Percentiles rank a stretch among this genome's conserved stretches.
phyloP scores from a whole-genome alignment of 2,888 invertebrate genomes.

The Trichopoda pennipes region DNA sequence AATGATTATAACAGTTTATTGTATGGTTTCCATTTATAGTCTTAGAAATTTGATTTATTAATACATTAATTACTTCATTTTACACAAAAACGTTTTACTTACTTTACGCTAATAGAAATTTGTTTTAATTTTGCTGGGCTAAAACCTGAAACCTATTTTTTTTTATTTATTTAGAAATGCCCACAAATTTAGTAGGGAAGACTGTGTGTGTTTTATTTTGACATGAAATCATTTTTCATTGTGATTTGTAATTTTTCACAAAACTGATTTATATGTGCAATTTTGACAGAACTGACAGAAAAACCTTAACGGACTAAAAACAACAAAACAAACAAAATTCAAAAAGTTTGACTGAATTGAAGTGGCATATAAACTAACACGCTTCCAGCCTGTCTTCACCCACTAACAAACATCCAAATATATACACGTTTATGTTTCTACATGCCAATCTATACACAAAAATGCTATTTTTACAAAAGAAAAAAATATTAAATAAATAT shows the following conservation, averaged over 20 bases:
- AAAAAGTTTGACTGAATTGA: not conserved
- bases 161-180: not conserved
- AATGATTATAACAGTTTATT: not conserved
- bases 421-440: not conserved
- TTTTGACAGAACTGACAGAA: slow-evolving; percentile 25
- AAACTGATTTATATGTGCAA: slow-evolving; percentile 39
- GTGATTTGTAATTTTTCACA: slow-evolving; percentile 20
- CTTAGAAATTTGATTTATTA: too few species aligned
- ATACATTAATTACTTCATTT: not conserved
- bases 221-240: slow-evolving; percentile 11
- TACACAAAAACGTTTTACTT: not conserved
- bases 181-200: not conserved
- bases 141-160: not conserved
- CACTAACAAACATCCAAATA: not conserved
- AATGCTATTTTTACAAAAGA: slow-evolving; percentile 6
- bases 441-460: not conserved
- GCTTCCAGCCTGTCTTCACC: too few species aligned
- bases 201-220: not conserved
- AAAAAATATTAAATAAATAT: slow-evolving; percentile 37
- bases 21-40: not conserved
- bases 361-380: not conserved
- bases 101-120: not conserved
- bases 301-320: not conserved
- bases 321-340: not conserved
- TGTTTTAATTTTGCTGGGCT: not conserved